Evolutionary conservation across 2,888 invertebrate genomes (phyloP), one percentile per base, ranked within the genome.

Genomic region (Phyllotreta striolata): DNA sequence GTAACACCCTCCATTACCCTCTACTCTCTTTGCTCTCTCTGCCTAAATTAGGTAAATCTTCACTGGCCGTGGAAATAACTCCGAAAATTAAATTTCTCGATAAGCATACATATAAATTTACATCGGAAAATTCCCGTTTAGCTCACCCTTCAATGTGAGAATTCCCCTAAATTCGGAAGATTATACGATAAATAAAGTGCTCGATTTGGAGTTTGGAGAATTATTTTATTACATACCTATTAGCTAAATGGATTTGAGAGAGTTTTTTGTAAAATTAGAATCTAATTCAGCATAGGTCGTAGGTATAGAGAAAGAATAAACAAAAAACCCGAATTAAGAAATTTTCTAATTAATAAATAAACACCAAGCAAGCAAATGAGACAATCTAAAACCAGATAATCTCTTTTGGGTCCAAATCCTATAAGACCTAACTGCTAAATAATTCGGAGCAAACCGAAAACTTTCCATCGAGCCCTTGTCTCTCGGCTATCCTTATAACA

Each of bases 361-460:
- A 24, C 24, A 24, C n/a, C n/a, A 4, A 24, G 24, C 24, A 24
- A 24, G 24, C 24, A 24, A 24, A 24, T 24, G 24, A 24, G 24
- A 24, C 24, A 24, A 24, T 24, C 24, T 24, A 24, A 24, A 24
- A 24, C 24, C 24, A 24, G 24, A 24, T 24, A 24, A 24, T 24
- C 24, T 24, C 4, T 24, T 24, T 24, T 24, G 24, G 24, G 24
- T 24, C 24, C 24, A 24, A 24, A 24, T 24, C 24, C 24, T 24
- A 4, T 24, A 24, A 24, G 24, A 24, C 24, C 24, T 1, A n/a
- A 10, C 52, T 52, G 12, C 14, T 52, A 37, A 52, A 34, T 52
- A 52, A 52, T 52, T 52, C 3, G 37, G 9, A 37, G 5, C 10
- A 1, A 52, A 52, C 37, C 52, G 5, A n/a, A 49, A 49, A 49